phyloP scores from a whole-genome alignment of 2,797 vertebrate genomes.

The Stomatorhinus walkeri region DNA sequence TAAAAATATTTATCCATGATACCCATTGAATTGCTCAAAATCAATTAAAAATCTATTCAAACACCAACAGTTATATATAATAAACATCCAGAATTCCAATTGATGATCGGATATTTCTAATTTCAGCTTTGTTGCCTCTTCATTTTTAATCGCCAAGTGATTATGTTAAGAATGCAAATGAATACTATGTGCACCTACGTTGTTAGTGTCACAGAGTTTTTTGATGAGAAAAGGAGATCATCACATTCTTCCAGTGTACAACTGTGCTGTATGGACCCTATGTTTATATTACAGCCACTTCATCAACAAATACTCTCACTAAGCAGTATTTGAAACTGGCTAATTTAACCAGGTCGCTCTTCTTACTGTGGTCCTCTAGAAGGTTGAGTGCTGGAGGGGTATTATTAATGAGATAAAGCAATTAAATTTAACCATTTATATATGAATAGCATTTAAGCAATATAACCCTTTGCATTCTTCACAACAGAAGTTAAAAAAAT shows the following conservation, averaged over 20 bases:
- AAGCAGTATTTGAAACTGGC: background rate
- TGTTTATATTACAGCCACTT: background rate
- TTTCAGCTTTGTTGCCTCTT: background rate
- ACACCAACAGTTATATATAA: background rate
- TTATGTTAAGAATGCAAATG: background rate
- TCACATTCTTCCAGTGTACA: background rate
- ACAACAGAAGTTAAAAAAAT: background rate
- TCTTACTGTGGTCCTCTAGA: slow-evolving; percentile 1
- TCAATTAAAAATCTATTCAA: background rate
- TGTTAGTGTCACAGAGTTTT: background rate
- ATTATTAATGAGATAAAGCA: background rate
- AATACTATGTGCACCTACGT: background rate
- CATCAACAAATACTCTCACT: background rate
- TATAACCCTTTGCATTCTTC: background rate
- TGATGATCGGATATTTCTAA: background rate
- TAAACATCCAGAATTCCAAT: background rate
- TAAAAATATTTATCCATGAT: background rate
- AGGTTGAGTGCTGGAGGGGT: slow-evolving; percentile 11
- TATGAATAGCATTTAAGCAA: background rate
- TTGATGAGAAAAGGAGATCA: background rate
- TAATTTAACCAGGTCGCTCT: background rate
- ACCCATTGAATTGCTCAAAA: background rate
- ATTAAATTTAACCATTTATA: background rate
- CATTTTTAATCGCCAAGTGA: background rate
- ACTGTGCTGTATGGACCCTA: background rate